Evolutionary conservation across 2,113 vertebrate species (phyloP).

Genomic region (Leiothrix lutea): DNA sequence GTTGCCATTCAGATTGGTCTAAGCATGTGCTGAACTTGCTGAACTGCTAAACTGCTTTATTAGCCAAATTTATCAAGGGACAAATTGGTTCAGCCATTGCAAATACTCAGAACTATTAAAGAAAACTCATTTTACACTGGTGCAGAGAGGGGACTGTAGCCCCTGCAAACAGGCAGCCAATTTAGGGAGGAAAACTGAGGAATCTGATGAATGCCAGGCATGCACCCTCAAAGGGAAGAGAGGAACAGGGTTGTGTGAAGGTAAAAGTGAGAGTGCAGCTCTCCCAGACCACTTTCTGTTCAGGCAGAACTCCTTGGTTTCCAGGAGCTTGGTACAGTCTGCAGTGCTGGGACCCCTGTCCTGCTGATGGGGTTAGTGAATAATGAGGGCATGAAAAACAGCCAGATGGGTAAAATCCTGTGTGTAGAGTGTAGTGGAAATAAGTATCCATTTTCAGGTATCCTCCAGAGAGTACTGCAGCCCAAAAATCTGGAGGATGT

Average conservation of each 20-base stretch:
- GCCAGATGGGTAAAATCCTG: background rate
- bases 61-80: background rate
- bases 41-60: background rate
- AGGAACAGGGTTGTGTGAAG: background rate
- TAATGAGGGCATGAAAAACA: background rate
- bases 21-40: background rate
- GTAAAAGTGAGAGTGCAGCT: background rate
- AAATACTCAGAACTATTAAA: background rate
- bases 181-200: background rate
- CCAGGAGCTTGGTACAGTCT: background rate
- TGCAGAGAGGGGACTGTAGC: background rate
- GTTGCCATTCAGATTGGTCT: background rate
- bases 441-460: background rate
- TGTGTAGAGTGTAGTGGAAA: background rate
- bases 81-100: background rate
- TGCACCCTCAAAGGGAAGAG: background rate
- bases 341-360: background rate
- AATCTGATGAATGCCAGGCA: background rate
- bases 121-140: background rate
- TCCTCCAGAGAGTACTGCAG: background rate
- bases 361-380: background rate
- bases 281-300: background rate
- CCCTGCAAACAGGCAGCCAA: background rate
- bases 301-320: background rate
- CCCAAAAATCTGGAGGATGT: background rate